Evolutionary conservation across 2,797 vertebrate species (phyloP).

Genomic region (Leptatherina wallacei): DNA sequence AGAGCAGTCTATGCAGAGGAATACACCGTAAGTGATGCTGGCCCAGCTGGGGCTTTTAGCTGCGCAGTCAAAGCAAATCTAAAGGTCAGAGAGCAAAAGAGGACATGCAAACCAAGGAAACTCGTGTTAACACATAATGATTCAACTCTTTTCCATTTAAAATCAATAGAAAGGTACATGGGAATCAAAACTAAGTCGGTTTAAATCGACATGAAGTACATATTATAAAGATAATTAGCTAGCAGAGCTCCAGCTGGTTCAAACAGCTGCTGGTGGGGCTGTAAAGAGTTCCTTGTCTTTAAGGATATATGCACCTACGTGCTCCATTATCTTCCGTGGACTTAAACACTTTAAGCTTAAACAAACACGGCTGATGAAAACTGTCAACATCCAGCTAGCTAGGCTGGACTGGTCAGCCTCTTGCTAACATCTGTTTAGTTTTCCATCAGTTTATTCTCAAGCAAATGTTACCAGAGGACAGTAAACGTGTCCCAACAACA

Average conservation of each 20-base stretch:
- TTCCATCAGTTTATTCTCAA: background rate
- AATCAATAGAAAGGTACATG: slow-evolving; percentile 20
- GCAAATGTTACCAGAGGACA: background rate
- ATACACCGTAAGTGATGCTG: slow-evolving; percentile 95
- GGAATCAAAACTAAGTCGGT: slow-evolving; percentile 3
- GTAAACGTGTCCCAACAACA: too few species aligned
- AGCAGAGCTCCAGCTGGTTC: background rate
- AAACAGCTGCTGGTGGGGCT: slow-evolving; percentile 51
- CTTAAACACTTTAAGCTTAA: background rate
- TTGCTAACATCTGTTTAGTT: slow-evolving; percentile 23
- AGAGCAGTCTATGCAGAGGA: slow-evolving; percentile 96
- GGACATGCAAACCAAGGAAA: background rate
- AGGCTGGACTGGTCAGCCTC: slow-evolving; percentile 15
- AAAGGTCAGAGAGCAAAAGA: slow-evolving; percentile 18
- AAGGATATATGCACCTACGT: background rate
- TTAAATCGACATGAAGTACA: slow-evolving; percentile 20
- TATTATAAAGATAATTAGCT: background rate
- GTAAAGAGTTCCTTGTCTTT: background rate
- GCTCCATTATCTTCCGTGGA: background rate
- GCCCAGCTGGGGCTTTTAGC: slow-evolving; percentile 98
- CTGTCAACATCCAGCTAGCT: slow-evolving; percentile 45
- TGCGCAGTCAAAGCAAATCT: slow-evolving; percentile 95
- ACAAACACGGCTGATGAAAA: slow-evolving; percentile 32
- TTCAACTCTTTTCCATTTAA: background rate
- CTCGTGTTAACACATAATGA: background rate